Percentiles rank a stretch among this genome's conserved stretches.
phyloP scores from a whole-genome alignment of 1,140 invertebrate genomes.

The Thaumetopoea pityocampa region DNA sequence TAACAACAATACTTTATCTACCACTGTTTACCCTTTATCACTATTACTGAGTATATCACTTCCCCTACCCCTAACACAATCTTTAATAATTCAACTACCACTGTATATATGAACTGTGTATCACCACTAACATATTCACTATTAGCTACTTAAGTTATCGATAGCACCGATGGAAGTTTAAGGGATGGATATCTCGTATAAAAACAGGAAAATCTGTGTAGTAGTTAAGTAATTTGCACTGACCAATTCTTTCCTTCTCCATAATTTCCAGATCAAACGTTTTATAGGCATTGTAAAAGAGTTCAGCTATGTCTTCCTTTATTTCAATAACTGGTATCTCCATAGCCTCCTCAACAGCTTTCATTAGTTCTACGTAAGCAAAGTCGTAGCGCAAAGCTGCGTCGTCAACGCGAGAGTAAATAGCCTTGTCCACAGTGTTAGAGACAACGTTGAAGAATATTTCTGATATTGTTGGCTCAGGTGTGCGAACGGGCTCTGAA shows the following conservation, averaged over 20 bases:
- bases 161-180: no score
- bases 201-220: no score
- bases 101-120: no score
- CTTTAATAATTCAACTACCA: no score
- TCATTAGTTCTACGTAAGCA: slow-evolving; percentile 53
- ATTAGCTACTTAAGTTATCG: no score
- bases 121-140: no score
- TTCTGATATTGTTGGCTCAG: slow-evolving; percentile 49
- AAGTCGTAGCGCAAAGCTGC: slow-evolving; percentile 44
- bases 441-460: slow-evolving; percentile 40
- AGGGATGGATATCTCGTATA: no score
- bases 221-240: background rate
- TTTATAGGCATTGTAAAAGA: slow-evolving; percentile 44
- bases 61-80: no score
- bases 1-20: no score
- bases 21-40: no score
- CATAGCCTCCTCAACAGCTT: slow-evolving; percentile 58
- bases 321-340: slow-evolving; percentile 60
- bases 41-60: no score
- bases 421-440: slow-evolving; percentile 57
- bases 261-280: slow-evolving; percentile 51
- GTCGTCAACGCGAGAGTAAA: slow-evolving; percentile 45
- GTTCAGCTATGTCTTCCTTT: slow-evolving; percentile 45
- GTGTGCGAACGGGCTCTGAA: slow-evolving; percentile 53
- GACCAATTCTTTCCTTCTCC: slow-evolving; percentile 55